These are phyloP conservation scores for Isurus oxyrinchus DNA, from an alignment of 2,113 vertebrate species.

Conservation along the genomic window DNA sequence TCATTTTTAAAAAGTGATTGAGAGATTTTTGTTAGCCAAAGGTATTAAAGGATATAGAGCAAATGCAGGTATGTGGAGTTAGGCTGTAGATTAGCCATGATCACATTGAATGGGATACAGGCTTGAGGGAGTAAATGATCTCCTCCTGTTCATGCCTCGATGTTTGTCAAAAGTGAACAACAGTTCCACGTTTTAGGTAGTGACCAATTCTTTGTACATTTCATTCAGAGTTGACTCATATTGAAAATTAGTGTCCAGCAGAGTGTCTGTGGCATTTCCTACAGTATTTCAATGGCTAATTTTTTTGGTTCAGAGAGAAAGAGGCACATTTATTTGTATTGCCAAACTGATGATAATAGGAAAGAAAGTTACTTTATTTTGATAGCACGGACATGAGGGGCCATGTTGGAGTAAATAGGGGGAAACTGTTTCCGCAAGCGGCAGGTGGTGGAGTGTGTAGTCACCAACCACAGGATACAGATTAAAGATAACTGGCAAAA, in stretches of 20 bases:
- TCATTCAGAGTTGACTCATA: not conserved
- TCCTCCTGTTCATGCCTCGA: too few species aligned
- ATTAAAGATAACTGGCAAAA: not conserved
- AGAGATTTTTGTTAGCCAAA: too few species aligned
- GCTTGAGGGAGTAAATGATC: too few species aligned
- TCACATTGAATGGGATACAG: too few species aligned
- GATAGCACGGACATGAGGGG: not conserved
- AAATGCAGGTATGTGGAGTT: too few species aligned
- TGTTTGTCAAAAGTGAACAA: not conserved
- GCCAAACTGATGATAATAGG: too few species aligned
- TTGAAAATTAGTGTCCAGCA: not conserved
- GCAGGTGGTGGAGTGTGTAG: not conserved
- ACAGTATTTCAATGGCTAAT: not conserved
- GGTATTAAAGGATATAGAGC: too few species aligned
- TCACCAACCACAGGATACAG: not conserved
- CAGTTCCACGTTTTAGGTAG: not conserved
- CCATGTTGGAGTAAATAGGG: not conserved
- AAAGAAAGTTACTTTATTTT: not conserved
- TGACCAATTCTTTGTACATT: not conserved
- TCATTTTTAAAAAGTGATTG: too few species aligned
- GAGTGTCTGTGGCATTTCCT: not conserved
- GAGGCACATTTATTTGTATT: not conserved
- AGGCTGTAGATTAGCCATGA: too few species aligned
- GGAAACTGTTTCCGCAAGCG: not conserved
- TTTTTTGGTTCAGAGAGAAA: not conserved